Evolutionary conservation across 2,888 invertebrate species (phyloP).

Genomic region (Ceramica pisi): DNA sequence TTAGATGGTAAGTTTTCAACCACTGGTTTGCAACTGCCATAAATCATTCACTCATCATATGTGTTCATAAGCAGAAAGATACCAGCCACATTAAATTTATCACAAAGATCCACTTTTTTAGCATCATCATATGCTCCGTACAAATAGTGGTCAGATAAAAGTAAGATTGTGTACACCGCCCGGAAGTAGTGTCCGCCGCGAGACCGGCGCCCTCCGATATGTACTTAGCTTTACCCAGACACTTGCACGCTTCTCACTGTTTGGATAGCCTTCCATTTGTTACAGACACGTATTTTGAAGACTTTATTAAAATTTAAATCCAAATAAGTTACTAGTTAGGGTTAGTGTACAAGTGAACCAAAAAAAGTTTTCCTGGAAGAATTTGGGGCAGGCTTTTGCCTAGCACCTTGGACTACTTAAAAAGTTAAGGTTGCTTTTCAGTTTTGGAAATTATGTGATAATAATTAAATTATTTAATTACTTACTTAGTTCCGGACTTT

Average conservation of each 20-base stretch:
- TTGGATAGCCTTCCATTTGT: conserved; percentile 8
- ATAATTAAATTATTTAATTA: no score
- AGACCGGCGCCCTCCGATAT: conserved; percentile 44
- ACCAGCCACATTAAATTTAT: not conserved
- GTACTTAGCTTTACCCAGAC: conserved; percentile 60
- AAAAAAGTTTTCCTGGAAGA: not conserved
- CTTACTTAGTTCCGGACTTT: no score
- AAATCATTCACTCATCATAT: not conserved
- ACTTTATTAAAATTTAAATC: not conserved
- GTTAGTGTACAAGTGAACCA: not conserved
- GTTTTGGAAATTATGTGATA: no score
- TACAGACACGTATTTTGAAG: conserved; percentile 40
- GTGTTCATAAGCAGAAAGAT: not conserved
- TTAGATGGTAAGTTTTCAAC: no score
- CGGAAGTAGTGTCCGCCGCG: conserved; percentile 63
- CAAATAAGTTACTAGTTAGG: not conserved
- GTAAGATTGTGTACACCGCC: conserved; percentile 61
- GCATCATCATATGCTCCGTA: conserved; percentile 50
- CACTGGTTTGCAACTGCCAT: no score
- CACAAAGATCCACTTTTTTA: not conserved
- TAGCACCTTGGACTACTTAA: no score
- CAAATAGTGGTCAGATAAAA: conserved; percentile 56
- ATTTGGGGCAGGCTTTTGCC: not conserved
- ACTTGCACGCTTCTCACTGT: conserved; percentile 50
- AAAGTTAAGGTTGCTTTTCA: no score